Base-by-base conservation (phyloP, 1,140 invertebrate species). In the Sycophaga agraensis region DNA sequence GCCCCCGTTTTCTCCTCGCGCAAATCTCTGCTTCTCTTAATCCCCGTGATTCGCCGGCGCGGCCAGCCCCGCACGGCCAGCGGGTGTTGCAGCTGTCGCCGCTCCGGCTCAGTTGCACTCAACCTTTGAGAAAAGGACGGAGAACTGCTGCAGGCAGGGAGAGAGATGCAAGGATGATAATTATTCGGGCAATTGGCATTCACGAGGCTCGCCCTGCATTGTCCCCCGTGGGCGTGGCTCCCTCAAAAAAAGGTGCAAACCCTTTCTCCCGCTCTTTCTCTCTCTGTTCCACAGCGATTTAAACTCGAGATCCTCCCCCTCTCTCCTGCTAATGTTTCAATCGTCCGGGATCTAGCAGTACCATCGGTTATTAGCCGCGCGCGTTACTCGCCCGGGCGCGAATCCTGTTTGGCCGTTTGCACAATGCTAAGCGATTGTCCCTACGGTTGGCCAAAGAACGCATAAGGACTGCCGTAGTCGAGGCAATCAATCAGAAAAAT, bases 181-280 rank as follows among this genome's bases (percentile, higher is more conserved):
- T 63, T 58, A 63, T 63, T 63, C 42, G 53, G 60, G 53, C 53
- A 57, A 63, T 63, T 58, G 61, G 34, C 37, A 58, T 63, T 57
- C 46, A 50, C 45, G 43, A 19, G 11, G 34, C 26, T 40, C 1
- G 54, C 16, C 12, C 39, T 16, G 17, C 53, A 49, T 63, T 42
- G 60, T 46, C 34, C 35, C 46, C 40, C 17, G 60, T 40, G n/a
- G 60, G 60, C 60, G 54, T 63, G 60, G 21, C 35, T 16, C 11
- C 26, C 28, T n/a, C n/a, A 39, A 11, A 22, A 12, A 40, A 35
- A 3, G 37, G 24, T 9, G 56, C 54, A n/a, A n/a, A n/a, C n/a
- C n/a, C n/a, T n/a, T n/a, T n/a, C n/a, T n/a, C n/a, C n/a, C n/a
- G n/a, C n/a, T n/a, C n/a, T n/a, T n/a, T n/a, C 54, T 53, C 60